A percentile compares a stretch with the other conserved stretches of the same genome.
Conservation (phyloP, 2,888 invertebrate genomes). For the Metellina segmentata region DNA sequence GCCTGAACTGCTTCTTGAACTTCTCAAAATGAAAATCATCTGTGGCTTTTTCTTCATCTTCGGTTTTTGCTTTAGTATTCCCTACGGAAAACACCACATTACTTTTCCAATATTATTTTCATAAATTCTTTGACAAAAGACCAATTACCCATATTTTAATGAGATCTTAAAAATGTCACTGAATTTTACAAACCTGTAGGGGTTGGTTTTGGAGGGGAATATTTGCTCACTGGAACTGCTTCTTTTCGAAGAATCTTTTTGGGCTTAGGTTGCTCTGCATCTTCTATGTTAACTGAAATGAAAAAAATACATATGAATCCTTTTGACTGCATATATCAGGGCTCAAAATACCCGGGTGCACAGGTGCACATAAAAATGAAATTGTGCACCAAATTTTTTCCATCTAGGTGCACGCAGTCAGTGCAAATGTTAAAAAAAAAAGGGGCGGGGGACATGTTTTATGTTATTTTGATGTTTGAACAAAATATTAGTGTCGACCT, state of each 20-base stretch:
- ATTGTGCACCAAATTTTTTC: too few species aligned
- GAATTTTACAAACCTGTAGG: slow-evolving; percentile 18
- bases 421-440: too few species aligned
- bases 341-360: too few species aligned
- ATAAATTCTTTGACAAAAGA: not conserved
- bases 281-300: slow-evolving; percentile 90
- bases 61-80: slow-evolving; percentile 79
- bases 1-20: slow-evolving; percentile 94
- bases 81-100: slow-evolving; percentile 9
- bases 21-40: slow-evolving; percentile 98
- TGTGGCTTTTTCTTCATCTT: slow-evolving; percentile 93
- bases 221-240: not conserved
- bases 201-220: slow-evolving; percentile 18
- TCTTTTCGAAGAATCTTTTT: slow-evolving; percentile 84
- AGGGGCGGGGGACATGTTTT: too few species aligned
- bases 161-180: not conserved
- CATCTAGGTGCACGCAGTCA: too few species aligned
- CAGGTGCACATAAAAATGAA: too few species aligned
- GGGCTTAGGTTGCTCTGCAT: slow-evolving; percentile 83
- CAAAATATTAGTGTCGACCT: too few species aligned
- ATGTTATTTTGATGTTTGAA: too few species aligned
- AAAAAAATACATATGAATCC: not conserved
- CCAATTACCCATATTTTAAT: not conserved
- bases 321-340: too few species aligned
- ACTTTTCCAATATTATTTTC: not conserved